Evolutionary conservation across 2,797 vertebrate genomes (phyloP).

Genomic region (Danio aesculapii): DNA sequence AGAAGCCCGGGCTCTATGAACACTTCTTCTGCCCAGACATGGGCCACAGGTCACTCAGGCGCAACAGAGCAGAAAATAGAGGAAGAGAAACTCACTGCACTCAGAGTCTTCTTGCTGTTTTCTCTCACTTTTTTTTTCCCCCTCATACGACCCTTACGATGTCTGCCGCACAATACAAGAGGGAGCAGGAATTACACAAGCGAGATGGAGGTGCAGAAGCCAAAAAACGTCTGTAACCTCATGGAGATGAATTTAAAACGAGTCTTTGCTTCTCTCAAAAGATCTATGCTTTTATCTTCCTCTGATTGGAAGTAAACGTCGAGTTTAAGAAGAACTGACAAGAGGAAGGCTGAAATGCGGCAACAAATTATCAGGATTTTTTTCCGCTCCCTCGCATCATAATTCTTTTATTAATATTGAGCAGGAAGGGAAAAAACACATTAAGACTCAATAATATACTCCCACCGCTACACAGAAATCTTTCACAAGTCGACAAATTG

Average conservation of each 20-base stretch:
- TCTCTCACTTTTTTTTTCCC: conserved; percentile 4
- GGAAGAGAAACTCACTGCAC: conserved; percentile 40
- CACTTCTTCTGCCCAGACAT: conserved; percentile 44
- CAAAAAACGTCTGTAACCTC: not conserved
- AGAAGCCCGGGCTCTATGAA: conserved; percentile 39
- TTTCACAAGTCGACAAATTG: not conserved
- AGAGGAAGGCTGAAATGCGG: conserved; percentile 37
- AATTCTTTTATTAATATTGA: conserved; percentile 34
- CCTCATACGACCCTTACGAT: not conserved
- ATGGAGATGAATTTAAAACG: conserved; percentile 23
- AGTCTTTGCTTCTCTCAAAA: conserved; percentile 33
- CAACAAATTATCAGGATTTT: conserved; percentile 35
- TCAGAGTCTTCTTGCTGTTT: not conserved
- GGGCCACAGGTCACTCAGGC: conserved; percentile 31
- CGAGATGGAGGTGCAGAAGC: conserved; percentile 24
- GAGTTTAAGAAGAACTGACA: conserved; percentile 13
- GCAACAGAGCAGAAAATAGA: conserved; percentile 50
- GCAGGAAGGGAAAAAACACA: not conserved
- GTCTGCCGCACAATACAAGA: conserved; percentile 4
- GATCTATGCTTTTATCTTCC: conserved; percentile 20
- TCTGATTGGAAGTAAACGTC: conserved; percentile 25
- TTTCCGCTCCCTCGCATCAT: conserved; percentile 3
- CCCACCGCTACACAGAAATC: conserved; percentile 16
- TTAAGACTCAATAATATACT: conserved; percentile 17
- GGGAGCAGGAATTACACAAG: conserved; percentile 26